Percentiles rank a stretch among this genome's conserved stretches.
Conservation (phyloP, 2,888 invertebrate species). For the Amiota communis region DNA sequence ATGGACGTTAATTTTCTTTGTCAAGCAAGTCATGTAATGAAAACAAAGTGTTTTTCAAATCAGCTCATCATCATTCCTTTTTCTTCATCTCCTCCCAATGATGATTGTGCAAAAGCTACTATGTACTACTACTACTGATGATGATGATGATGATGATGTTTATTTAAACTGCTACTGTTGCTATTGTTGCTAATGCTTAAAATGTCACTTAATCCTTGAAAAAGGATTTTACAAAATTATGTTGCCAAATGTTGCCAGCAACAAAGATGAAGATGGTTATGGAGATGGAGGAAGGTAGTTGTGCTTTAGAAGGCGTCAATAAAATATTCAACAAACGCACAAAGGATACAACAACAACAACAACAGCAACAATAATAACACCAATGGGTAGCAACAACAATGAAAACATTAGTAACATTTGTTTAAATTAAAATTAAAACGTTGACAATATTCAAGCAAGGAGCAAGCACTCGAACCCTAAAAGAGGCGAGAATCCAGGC, state of each 20-base stretch:
- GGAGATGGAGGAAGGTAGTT: not conserved
- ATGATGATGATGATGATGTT: not conserved
- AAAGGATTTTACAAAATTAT: constrained; percentile 60
- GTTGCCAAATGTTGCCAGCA: constrained; percentile 62
- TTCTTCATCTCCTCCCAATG: not conserved
- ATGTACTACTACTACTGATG: too few relatives aligned
- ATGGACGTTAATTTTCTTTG: constrained; percentile 21
- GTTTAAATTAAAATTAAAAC: constrained; percentile 67
- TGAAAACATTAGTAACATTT: constrained; percentile 64
- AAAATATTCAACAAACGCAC: constrained; percentile 65
- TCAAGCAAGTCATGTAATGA: constrained; percentile 36
- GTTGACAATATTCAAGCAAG: constrained; percentile 57
- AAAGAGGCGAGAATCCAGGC: not conserved
- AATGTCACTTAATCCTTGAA: constrained; percentile 42
- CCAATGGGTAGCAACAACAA: constrained; percentile 42
- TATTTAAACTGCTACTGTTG: not conserved
- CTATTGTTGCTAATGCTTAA: not conserved
- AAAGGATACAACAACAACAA: constrained; percentile 27
- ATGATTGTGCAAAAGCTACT: not conserved
- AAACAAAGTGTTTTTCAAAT: constrained; percentile 36
- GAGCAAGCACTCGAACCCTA: constrained; percentile 39
- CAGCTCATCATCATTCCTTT: not conserved
- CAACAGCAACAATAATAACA: constrained; percentile 34
- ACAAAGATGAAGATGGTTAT: constrained; percentile 13
- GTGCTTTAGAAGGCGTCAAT: constrained; percentile 27